Base-by-base conservation (phyloP, 2,797 vertebrate species). In the Hozukius guyotensis region DNA sequence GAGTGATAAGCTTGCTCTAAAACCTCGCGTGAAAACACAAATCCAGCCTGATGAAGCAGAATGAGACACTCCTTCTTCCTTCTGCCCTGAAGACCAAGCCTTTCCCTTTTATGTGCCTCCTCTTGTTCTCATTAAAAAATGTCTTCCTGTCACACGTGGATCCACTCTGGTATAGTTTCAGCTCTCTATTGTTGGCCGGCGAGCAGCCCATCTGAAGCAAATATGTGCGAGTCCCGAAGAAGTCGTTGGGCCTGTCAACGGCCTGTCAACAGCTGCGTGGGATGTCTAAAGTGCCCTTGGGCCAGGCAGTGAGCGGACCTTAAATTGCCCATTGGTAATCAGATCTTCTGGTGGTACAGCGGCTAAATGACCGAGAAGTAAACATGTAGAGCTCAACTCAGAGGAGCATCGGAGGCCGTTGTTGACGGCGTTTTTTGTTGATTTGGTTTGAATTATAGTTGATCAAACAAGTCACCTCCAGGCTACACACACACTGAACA, bases 91-190 rank as follows among this genome's bases (percentile, higher is more conserved):
- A 69, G 52, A 16, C 29, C 9, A 11, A 38, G 31, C 13, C 2
- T 55, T 70, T 18, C 29, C 16, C 29, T 31, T 57, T n/a, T 6
- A 12, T 14, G 8, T 1, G 10, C 29, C 11, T 12, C 29, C 11
- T 12, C 22, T 49, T 12, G 18, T 53, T 62, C 34, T 20, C 14
- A 6, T 61, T 14, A 8, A 20, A 32, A 55, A 46, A 20, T 2
- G 13, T 38, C 55, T 67, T 59, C 18, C 31, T 8, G 20, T 62
- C 46, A 34, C 77, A 83, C 16, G 22, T 84, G 81, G 68, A 74
- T 81, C 72, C 75, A 61, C 77, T 86, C 49, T 66, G 60, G 18
- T 13, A 4, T 0, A 36, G 31, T n/a, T 11, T 2, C 31, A n/a
- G 42, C 11, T 8, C 6, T 25, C 67, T 16, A 1, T 27, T 20